Percentiles rank a stretch among this genome's conserved stretches.
phyloP scores from a whole-genome alignment of 2,888 invertebrate species.

The Hymenopus coronatus region DNA sequence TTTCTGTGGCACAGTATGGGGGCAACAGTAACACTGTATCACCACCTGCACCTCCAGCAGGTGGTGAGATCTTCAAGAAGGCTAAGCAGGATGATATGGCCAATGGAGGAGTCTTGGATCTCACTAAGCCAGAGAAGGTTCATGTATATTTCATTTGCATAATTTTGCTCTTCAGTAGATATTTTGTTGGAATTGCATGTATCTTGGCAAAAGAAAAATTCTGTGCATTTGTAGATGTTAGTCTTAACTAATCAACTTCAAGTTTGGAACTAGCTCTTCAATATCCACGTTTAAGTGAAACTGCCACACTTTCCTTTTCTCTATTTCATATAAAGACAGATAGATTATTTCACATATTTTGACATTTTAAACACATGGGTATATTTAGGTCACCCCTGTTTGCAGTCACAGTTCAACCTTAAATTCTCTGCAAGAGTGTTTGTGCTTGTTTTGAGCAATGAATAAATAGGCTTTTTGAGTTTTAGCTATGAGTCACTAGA shows the following conservation, averaged over 20 bases:
- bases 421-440: too few species aligned
- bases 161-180: not conserved
- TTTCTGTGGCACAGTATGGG: conserved; percentile 38
- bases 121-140: conserved; percentile 47
- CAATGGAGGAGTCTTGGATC: conserved; percentile 40
- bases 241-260: not conserved
- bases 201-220: not conserved
- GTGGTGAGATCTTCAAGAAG: conserved; percentile 26
- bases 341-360: too few species aligned
- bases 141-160: conserved; percentile 8
- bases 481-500: too few species aligned
- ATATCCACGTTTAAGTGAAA: not conserved
- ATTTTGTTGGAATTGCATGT: not conserved
- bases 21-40: conserved; percentile 17
- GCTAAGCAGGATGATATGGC: conserved; percentile 28
- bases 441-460: too few species aligned
- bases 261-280: not conserved
- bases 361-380: too few species aligned
- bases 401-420: too few species aligned
- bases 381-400: too few species aligned
- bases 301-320: not conserved
- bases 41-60: not conserved
- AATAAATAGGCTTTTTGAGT: too few species aligned
- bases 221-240: not conserved
- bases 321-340: not conserved